phyloP scores from a whole-genome alignment of 2,113 vertebrate genomes.

The Odocoileus hemionus region DNA sequence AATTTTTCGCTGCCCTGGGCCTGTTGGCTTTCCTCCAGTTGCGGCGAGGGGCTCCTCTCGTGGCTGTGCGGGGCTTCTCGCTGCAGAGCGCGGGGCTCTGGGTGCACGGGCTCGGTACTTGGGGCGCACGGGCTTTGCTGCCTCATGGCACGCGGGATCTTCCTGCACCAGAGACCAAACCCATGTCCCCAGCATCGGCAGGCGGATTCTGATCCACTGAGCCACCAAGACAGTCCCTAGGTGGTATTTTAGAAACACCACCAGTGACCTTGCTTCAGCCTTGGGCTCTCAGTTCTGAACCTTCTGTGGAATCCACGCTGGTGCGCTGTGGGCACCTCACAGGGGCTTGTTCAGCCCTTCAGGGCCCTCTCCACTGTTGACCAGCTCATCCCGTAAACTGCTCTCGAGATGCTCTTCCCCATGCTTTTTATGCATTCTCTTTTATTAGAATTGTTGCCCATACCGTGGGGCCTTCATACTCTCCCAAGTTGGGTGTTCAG shows the following conservation, averaged over 20 bases:
- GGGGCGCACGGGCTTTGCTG: neutral
- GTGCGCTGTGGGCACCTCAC: neutral
- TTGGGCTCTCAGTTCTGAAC: neutral
- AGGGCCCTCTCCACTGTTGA: neutral
- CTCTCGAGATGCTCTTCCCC: fast-evolving
- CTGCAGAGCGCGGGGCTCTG: neutral
- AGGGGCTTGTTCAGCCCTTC: neutral
- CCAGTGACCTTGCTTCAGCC: neutral
- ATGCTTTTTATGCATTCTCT: too few relatives aligned
- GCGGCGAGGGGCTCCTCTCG: neutral
- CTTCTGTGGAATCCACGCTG: neutral
- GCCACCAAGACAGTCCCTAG: neutral
- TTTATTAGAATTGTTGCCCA: neutral
- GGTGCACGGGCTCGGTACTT: neutral
- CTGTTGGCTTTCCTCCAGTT: neutral
- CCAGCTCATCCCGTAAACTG: fast-evolving
- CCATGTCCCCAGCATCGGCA: neutral
- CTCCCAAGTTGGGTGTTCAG: neutral
- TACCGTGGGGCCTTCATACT: neutral
- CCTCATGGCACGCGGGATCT: neutral
- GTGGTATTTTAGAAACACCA: neutral
- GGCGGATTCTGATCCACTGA: neutral
- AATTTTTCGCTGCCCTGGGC: neutral
- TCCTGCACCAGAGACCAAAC: neutral
- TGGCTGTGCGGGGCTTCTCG: neutral